These are phyloP conservation scores for Numenius arquata DNA, from an alignment of 2,113 vertebrate species.

Conservation along the genomic window DNA sequence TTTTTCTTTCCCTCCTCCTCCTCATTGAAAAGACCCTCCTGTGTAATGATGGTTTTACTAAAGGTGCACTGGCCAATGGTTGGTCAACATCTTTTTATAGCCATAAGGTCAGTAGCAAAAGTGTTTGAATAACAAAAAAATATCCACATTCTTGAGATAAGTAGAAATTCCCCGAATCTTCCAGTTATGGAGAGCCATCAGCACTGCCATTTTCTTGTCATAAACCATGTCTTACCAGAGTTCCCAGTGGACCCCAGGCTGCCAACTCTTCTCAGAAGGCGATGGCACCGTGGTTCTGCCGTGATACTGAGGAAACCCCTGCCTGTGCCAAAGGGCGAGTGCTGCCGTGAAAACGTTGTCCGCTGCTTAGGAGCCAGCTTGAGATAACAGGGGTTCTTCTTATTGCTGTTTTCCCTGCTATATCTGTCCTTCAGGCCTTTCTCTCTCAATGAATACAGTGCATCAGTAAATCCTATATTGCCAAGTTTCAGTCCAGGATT, in stretches of 20 bases:
- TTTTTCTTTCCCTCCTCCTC: neutral
- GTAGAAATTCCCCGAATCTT: neutral
- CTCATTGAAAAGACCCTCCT: neutral
- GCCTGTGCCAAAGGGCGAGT: neutral
- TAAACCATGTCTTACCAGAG: neutral
- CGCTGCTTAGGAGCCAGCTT: neutral
- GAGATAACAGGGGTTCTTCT: neutral
- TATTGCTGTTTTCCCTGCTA: neutral
- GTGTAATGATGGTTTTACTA: neutral
- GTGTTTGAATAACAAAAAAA: neutral
- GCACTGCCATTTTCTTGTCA: neutral
- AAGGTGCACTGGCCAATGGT: neutral
- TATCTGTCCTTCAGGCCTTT: neutral
- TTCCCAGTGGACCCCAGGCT: neutral
- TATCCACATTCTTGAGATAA: neutral
- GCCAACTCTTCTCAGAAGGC: neutral
- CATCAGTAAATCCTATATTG: neutral
- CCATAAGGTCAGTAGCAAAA: neutral
- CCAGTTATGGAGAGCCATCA: neutral
- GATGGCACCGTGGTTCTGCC: neutral
- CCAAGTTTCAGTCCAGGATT: neutral
- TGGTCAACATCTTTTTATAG: neutral
- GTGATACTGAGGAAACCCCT: neutral
- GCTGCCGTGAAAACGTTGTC: neutral
- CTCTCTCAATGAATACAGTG: neutral